These are phyloP conservation scores for Uloborus plumipes DNA, from an alignment of 2,888 invertebrate species.

Conservation along the genomic window DNA sequence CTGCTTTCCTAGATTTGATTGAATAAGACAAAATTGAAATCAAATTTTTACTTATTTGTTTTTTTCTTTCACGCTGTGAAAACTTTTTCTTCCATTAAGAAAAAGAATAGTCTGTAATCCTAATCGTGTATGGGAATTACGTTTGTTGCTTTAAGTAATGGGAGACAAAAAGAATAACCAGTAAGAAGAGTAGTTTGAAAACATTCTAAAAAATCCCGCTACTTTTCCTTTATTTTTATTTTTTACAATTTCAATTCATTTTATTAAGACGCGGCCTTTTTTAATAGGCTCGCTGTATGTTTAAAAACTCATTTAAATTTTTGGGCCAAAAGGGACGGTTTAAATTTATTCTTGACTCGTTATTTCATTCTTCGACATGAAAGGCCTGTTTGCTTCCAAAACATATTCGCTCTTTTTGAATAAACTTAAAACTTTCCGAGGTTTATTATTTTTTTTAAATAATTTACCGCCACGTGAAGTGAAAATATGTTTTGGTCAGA, in stretches of 20 bases:
- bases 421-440: slow-evolving; percentile 17
- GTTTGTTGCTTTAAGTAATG: slow-evolving; percentile 38
- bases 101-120: slow-evolving; percentile 46
- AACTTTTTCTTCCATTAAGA: no score
- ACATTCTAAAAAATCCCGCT: slow-evolving; percentile 16
- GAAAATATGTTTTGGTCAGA: slow-evolving; percentile 10
- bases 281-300: slow-evolving; percentile 31
- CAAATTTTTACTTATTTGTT: slow-evolving; percentile 11
- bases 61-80: slow-evolving; percentile 1
- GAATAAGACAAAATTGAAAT: slow-evolving; percentile 18
- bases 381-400: slow-evolving; percentile 11
- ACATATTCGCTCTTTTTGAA: slow-evolving; percentile 34
- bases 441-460: slow-evolving; percentile 15
- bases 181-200: slow-evolving; percentile 5
- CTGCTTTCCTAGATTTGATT: slow-evolving; percentile 9
- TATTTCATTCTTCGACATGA: slow-evolving; percentile 22
- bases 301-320: slow-evolving; percentile 63
- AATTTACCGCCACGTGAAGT: slow-evolving; percentile 31
- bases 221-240: slow-evolving; percentile 14
- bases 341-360: slow-evolving; percentile 35
- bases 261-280: slow-evolving; percentile 6
- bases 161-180: background rate
- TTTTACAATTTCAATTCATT: slow-evolving; percentile 1
- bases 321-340: slow-evolving; percentile 29
- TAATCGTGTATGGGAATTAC: slow-evolving; percentile 45